These are phyloP conservation scores for Alentia gelatinosa DNA, from an alignment of 2,888 invertebrate species.

Conservation along the genomic window DNA sequence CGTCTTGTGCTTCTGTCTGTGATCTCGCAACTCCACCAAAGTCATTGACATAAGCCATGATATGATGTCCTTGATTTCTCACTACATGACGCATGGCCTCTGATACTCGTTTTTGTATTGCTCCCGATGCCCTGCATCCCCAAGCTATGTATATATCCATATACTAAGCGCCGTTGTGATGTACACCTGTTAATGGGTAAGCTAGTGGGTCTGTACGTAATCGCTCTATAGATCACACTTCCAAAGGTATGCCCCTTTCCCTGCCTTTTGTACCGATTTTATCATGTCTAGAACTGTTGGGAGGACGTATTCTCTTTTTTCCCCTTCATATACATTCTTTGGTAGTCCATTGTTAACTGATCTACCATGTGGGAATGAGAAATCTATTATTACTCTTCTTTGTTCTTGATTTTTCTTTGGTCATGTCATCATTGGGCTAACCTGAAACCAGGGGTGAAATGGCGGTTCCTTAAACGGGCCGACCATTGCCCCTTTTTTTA, in stretches of 20 bases:
- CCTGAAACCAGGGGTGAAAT: neutral
- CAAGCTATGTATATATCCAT: neutral
- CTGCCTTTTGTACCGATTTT: neutral
- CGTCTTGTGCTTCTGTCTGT: neutral
- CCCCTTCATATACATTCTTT: neutral
- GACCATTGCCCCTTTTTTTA: neutral
- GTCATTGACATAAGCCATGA: neutral
- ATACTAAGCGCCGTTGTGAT: neutral
- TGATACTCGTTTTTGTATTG: neutral
- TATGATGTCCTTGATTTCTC: neutral
- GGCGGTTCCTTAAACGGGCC: neutral
- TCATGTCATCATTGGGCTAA: neutral
- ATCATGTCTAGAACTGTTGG: neutral
- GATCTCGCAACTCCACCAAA: neutral
- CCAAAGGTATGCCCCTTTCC: neutral
- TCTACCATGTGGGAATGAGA: neutral
- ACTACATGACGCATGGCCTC: neutral
- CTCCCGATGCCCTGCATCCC: neutral
- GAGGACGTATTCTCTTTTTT: neutral
- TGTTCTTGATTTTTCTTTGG: neutral
- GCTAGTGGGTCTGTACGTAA: neutral
- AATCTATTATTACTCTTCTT: neutral
- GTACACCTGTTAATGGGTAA: neutral
- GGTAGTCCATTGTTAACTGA: neutral
- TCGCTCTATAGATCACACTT: neutral